These are phyloP conservation scores for Stegostoma tigrinum DNA, from an alignment of 2,113 vertebrate genomes.

Conservation along the genomic window DNA sequence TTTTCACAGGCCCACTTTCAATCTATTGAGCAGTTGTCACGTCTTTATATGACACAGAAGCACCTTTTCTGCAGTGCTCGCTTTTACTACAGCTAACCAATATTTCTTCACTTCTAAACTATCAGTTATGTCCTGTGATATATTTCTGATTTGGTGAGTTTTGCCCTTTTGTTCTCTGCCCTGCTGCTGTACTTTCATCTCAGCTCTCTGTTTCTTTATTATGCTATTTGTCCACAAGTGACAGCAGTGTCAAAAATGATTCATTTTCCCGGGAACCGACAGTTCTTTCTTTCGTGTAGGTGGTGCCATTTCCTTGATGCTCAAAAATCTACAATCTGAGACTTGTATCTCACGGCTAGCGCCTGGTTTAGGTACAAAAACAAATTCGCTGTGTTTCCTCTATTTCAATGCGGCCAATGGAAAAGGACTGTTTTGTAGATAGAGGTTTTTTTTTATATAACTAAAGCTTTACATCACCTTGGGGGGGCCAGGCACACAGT, in stretches of 20 bases:
- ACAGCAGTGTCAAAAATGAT: neutral
- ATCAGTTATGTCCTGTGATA: constrained; percentile 19
- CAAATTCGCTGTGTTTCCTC: neutral
- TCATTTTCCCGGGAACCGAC: constrained; percentile 5
- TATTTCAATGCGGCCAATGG: neutral
- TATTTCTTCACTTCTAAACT: constrained; percentile 21
- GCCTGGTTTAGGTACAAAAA: neutral
- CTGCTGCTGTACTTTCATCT: neutral
- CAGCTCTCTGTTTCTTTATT: neutral
- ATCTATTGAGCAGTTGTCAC: neutral
- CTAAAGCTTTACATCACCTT: neutral
- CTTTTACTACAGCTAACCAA: neutral
- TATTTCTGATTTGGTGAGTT: constrained; percentile 20
- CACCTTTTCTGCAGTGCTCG: neutral
- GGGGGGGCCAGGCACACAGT: neutral
- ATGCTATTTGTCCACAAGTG: constrained; percentile 13
- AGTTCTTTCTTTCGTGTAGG: neutral
- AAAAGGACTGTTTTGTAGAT: neutral
- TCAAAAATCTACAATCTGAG: neutral
- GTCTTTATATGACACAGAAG: neutral
- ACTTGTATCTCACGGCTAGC: neutral
- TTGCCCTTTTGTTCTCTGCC: constrained; percentile 24
- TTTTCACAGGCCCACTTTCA: neutral
- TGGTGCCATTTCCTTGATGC: neutral
- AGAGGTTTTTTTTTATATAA: neutral